Base-by-base conservation (phyloP, 2,888 invertebrate species). In the Watsonalla binaria region DNA sequence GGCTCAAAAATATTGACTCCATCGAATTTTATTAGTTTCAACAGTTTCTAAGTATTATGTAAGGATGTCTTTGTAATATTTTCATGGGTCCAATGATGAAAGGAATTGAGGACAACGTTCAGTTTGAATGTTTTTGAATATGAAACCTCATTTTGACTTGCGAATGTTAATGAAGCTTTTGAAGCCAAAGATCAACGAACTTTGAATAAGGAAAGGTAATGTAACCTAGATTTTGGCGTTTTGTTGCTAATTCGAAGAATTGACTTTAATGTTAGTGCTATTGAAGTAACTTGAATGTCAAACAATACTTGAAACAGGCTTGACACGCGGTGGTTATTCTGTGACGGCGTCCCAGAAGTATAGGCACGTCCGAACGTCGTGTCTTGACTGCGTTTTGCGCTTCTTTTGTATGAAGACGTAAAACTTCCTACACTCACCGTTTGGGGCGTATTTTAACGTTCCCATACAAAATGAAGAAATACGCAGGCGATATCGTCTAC, bases 211-310 rank as follows among this genome's bases (percentile, higher is more conserved):
- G 63, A 72, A 68, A 64, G 59, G 61, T 55, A 56, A 66, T 53
- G 66, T 66, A 60, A 53, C 62, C 62, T 56, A 58, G 54, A 53
- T 55, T 45, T n/a, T 57, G 53, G 45, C 51, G 7, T 14, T 47
- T 52, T 51, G 48, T 51, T 53, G 54, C 64, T 58, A 66, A 68
- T 64, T 65, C 70, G 65, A 53, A 55, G 65, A 65, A 65, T 63
- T 65, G 9, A 51, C 48, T 35, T 46, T 46, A 53, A 57, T 62
- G 72, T 70, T 74, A 76, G 66, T 75, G 70, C 62, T 73, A 74
- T 74, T 73, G 72, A 78, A 79, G 78, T 68, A 66, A 56, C 56
- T 62, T 56, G 69, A 72, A 68, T 60, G 60, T 63, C 54, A 61
- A 61, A 65, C 64, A 67, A 61, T 60, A 67, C 65, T 61, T 66